Evolutionary conservation across 2,797 vertebrate species (phyloP), one percentile per base, ranked within the genome.

Genomic region (Gambusia yucatana): DNA sequence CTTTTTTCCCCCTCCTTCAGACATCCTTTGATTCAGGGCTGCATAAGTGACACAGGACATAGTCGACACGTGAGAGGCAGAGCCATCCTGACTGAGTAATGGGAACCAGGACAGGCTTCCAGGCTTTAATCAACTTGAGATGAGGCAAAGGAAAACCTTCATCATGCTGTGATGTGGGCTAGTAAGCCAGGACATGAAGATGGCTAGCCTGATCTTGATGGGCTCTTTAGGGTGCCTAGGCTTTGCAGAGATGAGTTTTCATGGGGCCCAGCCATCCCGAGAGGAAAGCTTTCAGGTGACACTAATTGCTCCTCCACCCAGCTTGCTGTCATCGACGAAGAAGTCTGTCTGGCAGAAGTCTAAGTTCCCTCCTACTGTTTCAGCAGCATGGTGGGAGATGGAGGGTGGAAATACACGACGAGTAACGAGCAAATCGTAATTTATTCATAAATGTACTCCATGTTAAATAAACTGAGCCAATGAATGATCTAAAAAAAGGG

Each of bases 211-310:
- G 93, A 94, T 93, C 93, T 89, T 93, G 94, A 96, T 94, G 92
- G 95, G 92, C 91, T 93, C 94, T 94, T 94, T 92, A 93, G 87
- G 92, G 91, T 92, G 90, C 91, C 89, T 82, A 77, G 89, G 86
- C 88, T 92, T 89, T 81, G 85, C 89, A 8, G 84, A 95, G 92
- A 96, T 95, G 92, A 92, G 91, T 94, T 95, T 95, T 95, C 86
- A 83, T 84, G 82, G 82, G 82, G 84, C 80, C 85, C 67, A 85
- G 89, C 84, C 91, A 84, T 91, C 91, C 83, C 74, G 73, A 82
- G 92, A 91, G 92, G 82, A 93, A 91, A 79, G 92, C 92, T 95
- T 94, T 95, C 94, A 95, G 94, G 93, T 96, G 94, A 96, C 95
- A 94, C 93, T 96, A 96, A 96, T 95, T 95, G 93, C 94, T 93